Conservation (phyloP, 1,140 invertebrate genomes). For the Saccostrea glomerata region DNA sequence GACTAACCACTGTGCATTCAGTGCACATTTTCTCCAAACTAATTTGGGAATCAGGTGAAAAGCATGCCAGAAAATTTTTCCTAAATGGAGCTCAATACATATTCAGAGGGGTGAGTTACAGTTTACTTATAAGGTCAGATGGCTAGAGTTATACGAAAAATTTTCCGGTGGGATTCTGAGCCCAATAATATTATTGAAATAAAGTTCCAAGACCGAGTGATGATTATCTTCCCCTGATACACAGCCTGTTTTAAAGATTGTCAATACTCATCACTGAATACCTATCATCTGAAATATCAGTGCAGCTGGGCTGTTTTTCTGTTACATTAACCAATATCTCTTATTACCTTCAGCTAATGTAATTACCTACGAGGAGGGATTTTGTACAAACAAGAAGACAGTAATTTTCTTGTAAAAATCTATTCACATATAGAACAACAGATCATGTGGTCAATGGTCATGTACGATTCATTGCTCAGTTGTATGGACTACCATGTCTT, state of each 20-base stretch:
- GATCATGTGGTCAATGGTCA: too few species aligned
- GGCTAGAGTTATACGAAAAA: neutral
- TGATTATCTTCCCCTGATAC: neutral
- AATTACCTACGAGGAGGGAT: neutral
- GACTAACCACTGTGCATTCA: constrained; percentile 6
- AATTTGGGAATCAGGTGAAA: neutral
- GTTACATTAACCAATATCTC: neutral
- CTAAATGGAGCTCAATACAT: neutral
- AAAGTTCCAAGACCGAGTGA: too few species aligned
- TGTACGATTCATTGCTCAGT: neutral
- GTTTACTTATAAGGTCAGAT: constrained; percentile 3
- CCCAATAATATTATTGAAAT: constrained; percentile 35
- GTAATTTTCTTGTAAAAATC: neutral
- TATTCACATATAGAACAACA: neutral
- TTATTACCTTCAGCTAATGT: constrained; percentile 2
- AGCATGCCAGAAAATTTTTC: neutral
- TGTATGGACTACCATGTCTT: neutral
- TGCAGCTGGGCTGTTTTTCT: neutral
- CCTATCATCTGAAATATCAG: neutral
- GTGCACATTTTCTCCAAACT: constrained; percentile 7
- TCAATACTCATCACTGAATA: neutral
- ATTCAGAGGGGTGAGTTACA: neutral
- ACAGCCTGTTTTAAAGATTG: neutral
- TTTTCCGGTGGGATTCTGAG: constrained; percentile 2
- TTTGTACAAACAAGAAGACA: neutral